A percentile compares a stretch with the other conserved stretches of the same genome.
Evolutionary conservation across 2,113 vertebrate genomes (phyloP).

Genomic region (Lophius piscatorius): DNA sequence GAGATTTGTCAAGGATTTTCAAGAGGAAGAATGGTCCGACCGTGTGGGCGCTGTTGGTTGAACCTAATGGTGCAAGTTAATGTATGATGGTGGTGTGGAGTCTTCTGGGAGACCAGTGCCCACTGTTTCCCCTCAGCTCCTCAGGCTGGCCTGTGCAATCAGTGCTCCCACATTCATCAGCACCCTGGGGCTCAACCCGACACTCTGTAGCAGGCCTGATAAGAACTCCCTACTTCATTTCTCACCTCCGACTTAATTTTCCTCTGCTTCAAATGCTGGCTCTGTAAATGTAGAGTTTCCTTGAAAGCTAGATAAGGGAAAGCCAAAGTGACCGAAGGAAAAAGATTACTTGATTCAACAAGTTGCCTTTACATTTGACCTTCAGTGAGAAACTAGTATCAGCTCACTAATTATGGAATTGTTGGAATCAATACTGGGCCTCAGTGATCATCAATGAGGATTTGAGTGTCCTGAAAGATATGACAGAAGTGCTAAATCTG

Average conservation of each 20-base stretch:
- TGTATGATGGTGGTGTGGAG: conserved; percentile 20
- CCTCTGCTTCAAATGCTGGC: conserved; percentile 22
- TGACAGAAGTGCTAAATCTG: conserved; percentile 1
- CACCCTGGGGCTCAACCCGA: conserved; percentile 29
- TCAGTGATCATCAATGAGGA: conserved; percentile 3
- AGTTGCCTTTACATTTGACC: conserved; percentile 19
- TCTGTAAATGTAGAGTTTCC: conserved; percentile 34
- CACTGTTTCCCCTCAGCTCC: conserved; percentile 27
- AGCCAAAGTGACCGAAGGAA: conserved; percentile 23
- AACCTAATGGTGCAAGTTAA: conserved; percentile 33
- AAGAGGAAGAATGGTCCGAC: too few relatives aligned
- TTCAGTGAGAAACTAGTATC: conserved; percentile 20
- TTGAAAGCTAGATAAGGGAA: conserved; percentile 33
- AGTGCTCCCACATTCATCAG: conserved; percentile 39
- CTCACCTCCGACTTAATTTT: conserved; percentile 44
- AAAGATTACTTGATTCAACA: conserved; percentile 4
- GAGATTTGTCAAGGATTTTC: too few relatives aligned
- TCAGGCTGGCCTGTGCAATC: conserved; percentile 50
- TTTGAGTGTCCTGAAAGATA: not conserved
- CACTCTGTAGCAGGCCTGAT: conserved; percentile 47
- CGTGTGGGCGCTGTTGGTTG: conserved; percentile 17
- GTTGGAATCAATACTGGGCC: conserved; percentile 7
- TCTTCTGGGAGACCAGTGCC: conserved; percentile 44
- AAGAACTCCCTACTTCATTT: conserved; percentile 49
- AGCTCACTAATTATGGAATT: not conserved